Base-by-base conservation (phyloP, 2,113 vertebrate species). In the Collichthys lucidus region DNA sequence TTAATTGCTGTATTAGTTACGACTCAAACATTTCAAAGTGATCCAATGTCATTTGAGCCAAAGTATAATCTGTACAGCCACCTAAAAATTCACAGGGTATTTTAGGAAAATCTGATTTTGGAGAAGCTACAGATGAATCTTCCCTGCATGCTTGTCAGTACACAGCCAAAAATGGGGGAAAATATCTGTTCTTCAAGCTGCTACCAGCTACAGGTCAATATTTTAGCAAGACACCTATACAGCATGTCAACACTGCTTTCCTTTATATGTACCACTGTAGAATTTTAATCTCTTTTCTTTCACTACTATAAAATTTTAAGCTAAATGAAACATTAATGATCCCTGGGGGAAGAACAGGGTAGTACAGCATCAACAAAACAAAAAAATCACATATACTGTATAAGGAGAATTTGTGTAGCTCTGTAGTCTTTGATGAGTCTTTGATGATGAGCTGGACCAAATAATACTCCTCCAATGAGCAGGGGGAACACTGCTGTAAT, bases 1-100 rank as follows among this genome's bases (percentile, higher is more conserved):
- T 53, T 62, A 87, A 86, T 69, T 81, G 63, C 66, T 69, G 57
- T 46, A 69, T 83, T 82, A 80, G 79, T 31, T 5, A 3, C 1
- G 9, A 80, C 70, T 85, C 52, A 61, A 80, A 82, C 26, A 56
- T 80, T 50, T 71, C 40, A 73, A 73, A 59, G 68, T 40, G 75
- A 70, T 78, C 61, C 9, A 55, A 64, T 67, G 35, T 24, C 55
- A 82, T 73, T 60, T 66, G 24, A 76, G 59, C 29, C 40, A 61
- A 73, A 17, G 62, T 14, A 53, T 29, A 1, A 67, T 65, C 55
- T 22, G 14, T 15, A 20, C 61, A 49, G 71, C 4, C n/a, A 26
- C 19, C 31, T 64, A 61, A 71, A 65, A 46, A 24, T 35, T 10
- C 14, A 47, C 59, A 35, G 19, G 47, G 40, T 1, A 47, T 53